Conservation (phyloP, 2,797 vertebrate genomes). For the Acanthiza pusilla region DNA sequence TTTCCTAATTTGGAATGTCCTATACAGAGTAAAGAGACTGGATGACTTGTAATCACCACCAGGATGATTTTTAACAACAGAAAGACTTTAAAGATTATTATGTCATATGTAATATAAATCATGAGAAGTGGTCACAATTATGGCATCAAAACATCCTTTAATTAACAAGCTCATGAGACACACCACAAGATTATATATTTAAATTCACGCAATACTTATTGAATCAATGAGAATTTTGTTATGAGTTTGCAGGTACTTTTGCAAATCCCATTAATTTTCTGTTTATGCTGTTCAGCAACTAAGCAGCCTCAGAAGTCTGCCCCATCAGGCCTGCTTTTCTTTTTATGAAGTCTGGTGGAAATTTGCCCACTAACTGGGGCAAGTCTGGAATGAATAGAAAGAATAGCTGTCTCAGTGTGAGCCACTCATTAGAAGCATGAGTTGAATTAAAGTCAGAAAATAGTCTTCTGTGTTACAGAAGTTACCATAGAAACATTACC, state of each 20-base stretch:
- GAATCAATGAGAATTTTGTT: neutral
- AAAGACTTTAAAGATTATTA: neutral
- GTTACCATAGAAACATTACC: neutral
- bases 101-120: neutral
- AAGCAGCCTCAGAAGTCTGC: neutral
- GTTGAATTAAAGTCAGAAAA: constrained; percentile 3
- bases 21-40: neutral
- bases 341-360: neutral
- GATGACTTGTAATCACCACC: neutral
- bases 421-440: neutral
- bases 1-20: neutral
- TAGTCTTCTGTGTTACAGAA: neutral
- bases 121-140: neutral
- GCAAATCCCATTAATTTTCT: neutral
- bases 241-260: neutral
- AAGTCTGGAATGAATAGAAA: neutral
- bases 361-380: neutral
- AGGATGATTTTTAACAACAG: neutral
- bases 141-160: neutral
- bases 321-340: neutral
- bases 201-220: neutral
- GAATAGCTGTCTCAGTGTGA: neutral
- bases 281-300: neutral
- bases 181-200: neutral
- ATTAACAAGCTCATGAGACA: neutral